phyloP scores from a whole-genome alignment of 2,888 invertebrate species.

The Pheosia gnoma region DNA sequence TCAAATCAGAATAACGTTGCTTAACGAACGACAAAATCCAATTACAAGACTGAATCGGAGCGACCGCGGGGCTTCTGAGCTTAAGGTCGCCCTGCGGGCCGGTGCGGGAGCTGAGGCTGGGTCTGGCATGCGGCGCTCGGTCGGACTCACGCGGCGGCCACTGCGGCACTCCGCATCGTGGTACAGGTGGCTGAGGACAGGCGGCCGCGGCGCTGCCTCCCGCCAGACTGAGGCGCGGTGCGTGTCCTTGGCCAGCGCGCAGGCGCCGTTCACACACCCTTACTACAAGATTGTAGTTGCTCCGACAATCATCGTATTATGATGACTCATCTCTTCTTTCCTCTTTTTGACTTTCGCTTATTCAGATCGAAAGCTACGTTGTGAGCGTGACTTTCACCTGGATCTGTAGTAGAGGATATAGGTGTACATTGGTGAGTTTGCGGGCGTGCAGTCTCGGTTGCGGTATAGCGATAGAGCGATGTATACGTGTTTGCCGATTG shows the following conservation, averaged over 20 bases:
- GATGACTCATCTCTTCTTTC: constrained; percentile 57
- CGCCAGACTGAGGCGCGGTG: constrained; percentile 78
- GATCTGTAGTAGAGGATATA: constrained; percentile 8
- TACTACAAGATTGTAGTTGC: constrained; percentile 67
- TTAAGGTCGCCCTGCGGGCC: constrained; percentile 73
- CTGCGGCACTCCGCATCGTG: constrained; percentile 73
- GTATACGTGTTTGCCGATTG: constrained; percentile 31
- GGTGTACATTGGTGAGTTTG: constrained; percentile 24
- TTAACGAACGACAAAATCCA: constrained; percentile 81
- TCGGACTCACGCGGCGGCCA: constrained; percentile 63
- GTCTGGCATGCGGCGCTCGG: constrained; percentile 70
- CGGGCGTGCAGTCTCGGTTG: constrained; percentile 11
- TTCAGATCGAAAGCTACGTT: constrained; percentile 28
- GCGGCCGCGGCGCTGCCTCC: constrained; percentile 73
- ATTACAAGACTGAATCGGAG: constrained; percentile 83
- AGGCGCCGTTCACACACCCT: constrained; percentile 69
- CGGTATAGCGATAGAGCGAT: constrained; percentile 30
- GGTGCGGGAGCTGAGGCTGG: constrained; percentile 59
- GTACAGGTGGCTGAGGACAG: constrained; percentile 53
- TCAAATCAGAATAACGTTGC: constrained; percentile 76
- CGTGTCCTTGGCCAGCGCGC: constrained; percentile 76
- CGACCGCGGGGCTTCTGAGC: constrained; percentile 77
- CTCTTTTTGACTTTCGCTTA: constrained; percentile 46
- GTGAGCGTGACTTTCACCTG: constrained; percentile 22
- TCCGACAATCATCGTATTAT: constrained; percentile 59